Percentiles rank a stretch among this genome's conserved stretches.
These are phyloP conservation scores for Trinectes maculatus DNA, from an alignment of 2,113 vertebrate species.

Conservation along the genomic window DNA sequence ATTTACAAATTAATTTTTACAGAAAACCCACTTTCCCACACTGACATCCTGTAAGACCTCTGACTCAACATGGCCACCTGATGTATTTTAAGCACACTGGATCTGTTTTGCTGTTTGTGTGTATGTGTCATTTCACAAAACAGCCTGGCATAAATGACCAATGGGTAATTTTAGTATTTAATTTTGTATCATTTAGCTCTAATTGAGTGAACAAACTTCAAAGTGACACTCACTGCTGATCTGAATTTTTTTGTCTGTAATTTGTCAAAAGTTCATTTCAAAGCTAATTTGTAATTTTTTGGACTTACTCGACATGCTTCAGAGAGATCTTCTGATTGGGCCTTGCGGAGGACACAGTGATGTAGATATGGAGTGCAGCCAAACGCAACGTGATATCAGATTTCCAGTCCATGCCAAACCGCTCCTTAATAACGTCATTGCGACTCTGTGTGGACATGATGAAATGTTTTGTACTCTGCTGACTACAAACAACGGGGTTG, in stretches of 20 bases:
- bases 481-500: slow-evolving; percentile 1
- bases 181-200: slow-evolving; percentile 62
- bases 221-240: slow-evolving; percentile 13
- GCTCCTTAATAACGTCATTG: slow-evolving; percentile 97
- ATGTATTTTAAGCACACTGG: slow-evolving; percentile 43
- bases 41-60: slow-evolving; percentile 11
- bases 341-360: slow-evolving; percentile 94
- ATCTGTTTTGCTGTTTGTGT: slow-evolving; percentile 54
- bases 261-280: slow-evolving; percentile 11
- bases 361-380: slow-evolving; percentile 96
- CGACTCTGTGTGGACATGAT: slow-evolving; percentile 85
- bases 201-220: slow-evolving; percentile 49
- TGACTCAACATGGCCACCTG: slow-evolving; percentile 29
- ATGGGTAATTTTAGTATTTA: slow-evolving; percentile 56
- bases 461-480: slow-evolving; percentile 6
- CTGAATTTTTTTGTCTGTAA: slow-evolving; percentile 19
- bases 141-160: slow-evolving; percentile 46
- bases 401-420: slow-evolving; percentile 92
- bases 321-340: slow-evolving; percentile 98
- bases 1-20: slow-evolving; percentile 1
- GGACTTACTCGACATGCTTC: slow-evolving; percentile 96
- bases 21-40: slow-evolving; percentile 6
- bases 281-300: slow-evolving; percentile 21
- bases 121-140: slow-evolving; percentile 61
- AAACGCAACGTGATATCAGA: slow-evolving; percentile 92